Base-by-base conservation (phyloP, 2,113 vertebrate species). In the Epinephelus fuscoguttatus region DNA sequence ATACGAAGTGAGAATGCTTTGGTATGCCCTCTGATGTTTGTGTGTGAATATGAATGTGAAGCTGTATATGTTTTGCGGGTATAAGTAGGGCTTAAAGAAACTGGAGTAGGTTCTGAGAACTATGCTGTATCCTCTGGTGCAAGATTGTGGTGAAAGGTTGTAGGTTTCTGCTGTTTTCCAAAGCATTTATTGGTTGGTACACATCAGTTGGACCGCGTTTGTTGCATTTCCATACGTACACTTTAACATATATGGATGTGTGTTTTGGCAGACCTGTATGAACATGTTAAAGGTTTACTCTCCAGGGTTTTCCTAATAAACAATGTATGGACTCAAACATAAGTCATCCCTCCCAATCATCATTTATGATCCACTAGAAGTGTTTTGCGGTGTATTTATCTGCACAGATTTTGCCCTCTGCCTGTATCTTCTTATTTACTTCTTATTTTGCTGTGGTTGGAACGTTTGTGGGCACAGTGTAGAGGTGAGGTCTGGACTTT, bases 191-290 rank as follows among this genome's bases (percentile, higher is more conserved):
- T 75, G 60, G 60, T 66, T 66, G 50, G 42, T 57, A 47, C 74
- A 79, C 40, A 86, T 81, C 81, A 78, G 89, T 81, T 60, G 79
- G 57, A 75, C 55, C 1, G 62, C 55, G 84, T 70, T 83, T 71
- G 17, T 23, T 50, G 62, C 66, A 64, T 80, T 76, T 86, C 30
- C 67, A 87, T 55, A 67, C 15, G 10, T 53, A 42, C 17, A 66
- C 18, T 15, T 61, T 70, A 17, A 67, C 40, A 64, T 14, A 47
- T 40, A 11, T 55, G 9, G 2, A 47, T 40, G 19, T n/a, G 30
- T 57, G 15, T 50, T 33, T 60, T 74, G 17, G 30, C 23, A 70
- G 45, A 56, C 37, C 25, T 68, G 67, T 42, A 19, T 37, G 10
- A 62, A 12, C 42, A 45, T 45, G 42, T 45, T 45, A 9, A 45